Conservation (phyloP, 2,888 invertebrate genomes). For the Pogonocherus hispidulus region DNA sequence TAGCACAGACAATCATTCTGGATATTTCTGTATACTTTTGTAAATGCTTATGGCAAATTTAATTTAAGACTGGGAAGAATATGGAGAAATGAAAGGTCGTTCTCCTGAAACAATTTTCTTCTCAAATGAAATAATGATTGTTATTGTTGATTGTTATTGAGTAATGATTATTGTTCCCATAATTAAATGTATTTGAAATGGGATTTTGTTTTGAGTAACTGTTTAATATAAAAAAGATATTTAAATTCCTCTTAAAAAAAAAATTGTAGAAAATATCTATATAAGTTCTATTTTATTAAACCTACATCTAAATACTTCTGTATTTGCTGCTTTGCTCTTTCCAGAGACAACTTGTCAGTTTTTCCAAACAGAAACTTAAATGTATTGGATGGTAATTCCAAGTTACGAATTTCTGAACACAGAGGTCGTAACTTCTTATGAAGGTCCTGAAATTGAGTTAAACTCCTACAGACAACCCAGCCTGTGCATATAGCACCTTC, state of each 20-base stretch:
- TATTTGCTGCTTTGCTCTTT: slow-evolving; percentile 85
- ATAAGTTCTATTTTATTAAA: slow-evolving; percentile 36
- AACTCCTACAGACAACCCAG: slow-evolving; percentile 77
- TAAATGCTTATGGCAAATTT: no score
- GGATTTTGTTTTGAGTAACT: no score
- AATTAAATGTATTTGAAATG: no score
- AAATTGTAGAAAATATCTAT: neutral
- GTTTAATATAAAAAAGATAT: no score
- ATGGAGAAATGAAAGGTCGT: no score
- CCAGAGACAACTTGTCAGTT: slow-evolving; percentile 83
- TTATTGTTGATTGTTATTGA: no score
- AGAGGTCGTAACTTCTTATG: slow-evolving; percentile 88
- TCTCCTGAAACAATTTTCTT: no score
- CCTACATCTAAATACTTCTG: slow-evolving; percentile 89
- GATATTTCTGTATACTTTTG: no score
- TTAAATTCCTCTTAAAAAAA: neutral
- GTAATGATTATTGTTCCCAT: no score
- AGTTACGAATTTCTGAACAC: slow-evolving; percentile 83
- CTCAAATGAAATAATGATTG: no score
- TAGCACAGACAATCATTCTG: no score
- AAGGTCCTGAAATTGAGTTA: slow-evolving; percentile 80
- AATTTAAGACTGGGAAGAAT: no score
- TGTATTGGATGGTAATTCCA: slow-evolving; percentile 86
- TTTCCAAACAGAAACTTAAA: slow-evolving; percentile 88
- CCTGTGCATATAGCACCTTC: slow-evolving; percentile 74